Evolutionary conservation across 2,797 vertebrate species (phyloP).

Genomic region (Enteromius radiatus): DNA sequence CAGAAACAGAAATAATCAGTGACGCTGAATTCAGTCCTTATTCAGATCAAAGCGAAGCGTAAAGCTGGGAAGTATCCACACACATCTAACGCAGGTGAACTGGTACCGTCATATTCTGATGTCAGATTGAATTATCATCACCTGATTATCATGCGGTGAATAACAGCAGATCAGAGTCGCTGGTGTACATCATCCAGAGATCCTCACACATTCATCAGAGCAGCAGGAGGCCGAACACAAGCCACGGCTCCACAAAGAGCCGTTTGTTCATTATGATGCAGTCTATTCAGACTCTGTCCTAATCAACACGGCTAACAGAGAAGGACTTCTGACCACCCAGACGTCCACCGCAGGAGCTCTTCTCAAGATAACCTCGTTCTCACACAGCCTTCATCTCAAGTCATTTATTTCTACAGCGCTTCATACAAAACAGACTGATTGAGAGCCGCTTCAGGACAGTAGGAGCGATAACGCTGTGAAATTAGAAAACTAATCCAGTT

Average conservation of each 20-base stretch:
- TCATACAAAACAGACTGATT: background rate
- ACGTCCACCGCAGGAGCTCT: background rate
- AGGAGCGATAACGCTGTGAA: background rate
- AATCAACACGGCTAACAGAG: background rate
- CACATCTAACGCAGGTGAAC: background rate
- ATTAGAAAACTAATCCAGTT: background rate
- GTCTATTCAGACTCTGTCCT: background rate
- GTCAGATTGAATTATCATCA: background rate
- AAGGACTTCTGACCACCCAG: conserved; percentile 21
- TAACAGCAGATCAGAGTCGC: background rate
- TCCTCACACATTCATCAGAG: background rate
- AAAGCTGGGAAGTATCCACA: background rate
- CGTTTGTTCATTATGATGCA: background rate
- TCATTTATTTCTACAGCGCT: background rate
- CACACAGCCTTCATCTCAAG: background rate
- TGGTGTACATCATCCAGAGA: background rate
- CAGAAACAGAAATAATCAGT: too few relatives aligned
- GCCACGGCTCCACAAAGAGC: background rate
- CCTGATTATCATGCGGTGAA: background rate
- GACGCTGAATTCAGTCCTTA: too few relatives aligned
- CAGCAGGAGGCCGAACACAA: conserved; percentile 3
- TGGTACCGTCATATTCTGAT: background rate
- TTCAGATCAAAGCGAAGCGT: background rate
- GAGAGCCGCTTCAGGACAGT: background rate
- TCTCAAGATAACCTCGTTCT: background rate